Evolutionary conservation across 53 echinoderm and acorn worm genomes (phyloP), one percentile per base, ranked within the genome.

Genomic region (Echinarachnius parma): DNA sequence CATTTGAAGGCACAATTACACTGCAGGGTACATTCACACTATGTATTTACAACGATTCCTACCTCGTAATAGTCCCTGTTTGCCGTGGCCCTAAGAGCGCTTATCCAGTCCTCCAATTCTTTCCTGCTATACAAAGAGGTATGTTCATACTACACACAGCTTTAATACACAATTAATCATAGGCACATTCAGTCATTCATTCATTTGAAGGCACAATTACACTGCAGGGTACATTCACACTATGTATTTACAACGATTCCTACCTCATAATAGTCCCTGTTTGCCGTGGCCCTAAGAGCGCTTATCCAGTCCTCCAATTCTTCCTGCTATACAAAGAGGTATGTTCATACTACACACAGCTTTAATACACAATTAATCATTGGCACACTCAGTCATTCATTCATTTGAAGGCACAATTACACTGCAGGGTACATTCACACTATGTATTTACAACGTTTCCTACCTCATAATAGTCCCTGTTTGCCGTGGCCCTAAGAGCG

Each of bases 81-180:
- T 21, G 87, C 67, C 2, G 84, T 87, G 8, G 90, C 90, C 44
- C 83, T 78, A 59, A 90, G 78, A 48, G 96, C 90, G 55, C 96
- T 95, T 11, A 90, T 95, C 95, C 90, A 95, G 24, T 95, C 90
- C 75, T 95, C 90, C 90, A 95, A 87, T 25, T 95, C 96, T 57
- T n/a, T n/a, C n/a, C n/a, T n/a, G n/a, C n/a, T n/a, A n/a, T n/a
- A n/a, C n/a, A n/a, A n/a, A n/a, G n/a, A n/a, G n/a, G n/a, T n/a
- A n/a, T n/a, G n/a, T n/a, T n/a, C n/a, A n/a, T n/a, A n/a, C n/a
- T n/a, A n/a, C n/a, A n/a, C n/a, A n/a, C n/a, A n/a, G n/a, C n/a
- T n/a, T n/a, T n/a, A n/a, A n/a, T n/a, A n/a, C n/a, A n/a, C n/a
- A n/a, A n/a, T n/a, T n/a, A n/a, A n/a, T n/a, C n/a, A n/a, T n/a